Percentiles rank a stretch among this genome's conserved stretches.
phyloP scores from a whole-genome alignment of 1,140 invertebrate genomes.

The Chymomyza costata region DNA sequence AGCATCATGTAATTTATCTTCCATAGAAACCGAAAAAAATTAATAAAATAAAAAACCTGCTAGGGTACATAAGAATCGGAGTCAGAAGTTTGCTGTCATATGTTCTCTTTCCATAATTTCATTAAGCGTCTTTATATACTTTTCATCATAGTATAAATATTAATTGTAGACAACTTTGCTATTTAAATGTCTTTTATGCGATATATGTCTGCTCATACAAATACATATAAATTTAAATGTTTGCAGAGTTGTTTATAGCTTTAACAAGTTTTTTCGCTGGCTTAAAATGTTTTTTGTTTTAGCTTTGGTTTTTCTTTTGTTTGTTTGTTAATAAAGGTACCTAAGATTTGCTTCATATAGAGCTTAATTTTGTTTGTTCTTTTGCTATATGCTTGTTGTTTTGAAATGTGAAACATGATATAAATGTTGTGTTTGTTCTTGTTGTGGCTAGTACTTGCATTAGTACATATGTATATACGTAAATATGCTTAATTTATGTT shows the following conservation, averaged over 20 bases:
- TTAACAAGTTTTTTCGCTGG: slow-evolving; percentile 25
- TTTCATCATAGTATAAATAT: slow-evolving; percentile 30
- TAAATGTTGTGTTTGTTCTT: slow-evolving; percentile 35
- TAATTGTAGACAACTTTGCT: background rate
- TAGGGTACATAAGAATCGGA: no score
- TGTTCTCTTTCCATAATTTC: background rate
- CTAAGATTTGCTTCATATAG: slow-evolving; percentile 65
- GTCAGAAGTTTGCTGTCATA: no score
- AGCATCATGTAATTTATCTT: no score
- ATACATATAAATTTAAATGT: slow-evolving; percentile 33
- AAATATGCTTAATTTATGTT: slow-evolving; percentile 4
- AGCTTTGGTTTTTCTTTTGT: slow-evolving; percentile 35
- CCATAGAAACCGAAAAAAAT: no score
- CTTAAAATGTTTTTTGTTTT: background rate
- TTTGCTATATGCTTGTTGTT: slow-evolving; percentile 24
- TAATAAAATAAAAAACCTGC: no score
- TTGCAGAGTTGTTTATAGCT: slow-evolving; percentile 46
- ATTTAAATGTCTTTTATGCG: slow-evolving; percentile 20
- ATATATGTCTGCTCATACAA: slow-evolving; percentile 28
- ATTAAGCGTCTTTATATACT: background rate
- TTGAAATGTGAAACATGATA: slow-evolving; percentile 66
- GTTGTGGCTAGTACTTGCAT: slow-evolving; percentile 38
- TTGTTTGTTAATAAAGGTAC: slow-evolving; percentile 57
- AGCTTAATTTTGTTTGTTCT: slow-evolving; percentile 9
- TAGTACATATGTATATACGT: slow-evolving; percentile 3